phyloP scores from a whole-genome alignment of 2,888 invertebrate species.

The Nomada ruficornis region DNA sequence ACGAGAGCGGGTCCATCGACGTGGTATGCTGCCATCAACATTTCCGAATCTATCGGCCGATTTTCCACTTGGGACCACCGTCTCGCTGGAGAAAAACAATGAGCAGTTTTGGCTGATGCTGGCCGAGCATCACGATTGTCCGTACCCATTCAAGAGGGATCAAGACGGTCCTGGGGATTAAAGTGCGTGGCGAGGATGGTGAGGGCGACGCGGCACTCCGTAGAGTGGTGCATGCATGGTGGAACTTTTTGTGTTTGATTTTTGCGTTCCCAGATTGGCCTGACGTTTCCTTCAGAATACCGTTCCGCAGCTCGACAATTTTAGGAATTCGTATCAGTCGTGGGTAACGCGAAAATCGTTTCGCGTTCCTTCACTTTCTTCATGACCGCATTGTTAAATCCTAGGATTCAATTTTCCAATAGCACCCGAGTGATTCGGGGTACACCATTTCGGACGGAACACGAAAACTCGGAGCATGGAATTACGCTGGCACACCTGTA shows the following conservation, averaged over 20 bases:
- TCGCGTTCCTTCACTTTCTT: too few species aligned
- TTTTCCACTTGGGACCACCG: slow-evolving; percentile 66
- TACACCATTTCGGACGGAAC: not conserved
- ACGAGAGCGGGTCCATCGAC: slow-evolving; percentile 17
- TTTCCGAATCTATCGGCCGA: slow-evolving; percentile 70
- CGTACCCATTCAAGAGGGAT: slow-evolving; percentile 30
- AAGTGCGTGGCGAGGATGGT: slow-evolving; percentile 21
- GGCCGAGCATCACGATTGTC: slow-evolving; percentile 32
- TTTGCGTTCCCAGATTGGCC: not conserved
- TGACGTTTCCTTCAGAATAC: too few species aligned
- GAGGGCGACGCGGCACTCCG: not conserved
- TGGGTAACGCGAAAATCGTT: too few species aligned
- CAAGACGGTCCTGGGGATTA: slow-evolving; percentile 38
- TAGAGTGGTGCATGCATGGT: not conserved
- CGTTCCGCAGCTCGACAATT: too few species aligned
- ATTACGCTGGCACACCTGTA: slow-evolving; percentile 61
- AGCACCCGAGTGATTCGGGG: not conserved
- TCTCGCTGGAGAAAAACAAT: slow-evolving; percentile 60
- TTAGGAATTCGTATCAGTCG: too few species aligned
- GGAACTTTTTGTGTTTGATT: slow-evolving; percentile 3
- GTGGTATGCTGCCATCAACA: slow-evolving; percentile 46
- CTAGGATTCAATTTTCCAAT: not conserved
- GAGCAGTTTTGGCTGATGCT: slow-evolving; percentile 21
- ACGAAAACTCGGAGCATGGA: slow-evolving; percentile 9
- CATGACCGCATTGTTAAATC: not conserved